Base-by-base conservation (phyloP, 1,140 invertebrate species). In the Drosophila kohkoa region DNA sequence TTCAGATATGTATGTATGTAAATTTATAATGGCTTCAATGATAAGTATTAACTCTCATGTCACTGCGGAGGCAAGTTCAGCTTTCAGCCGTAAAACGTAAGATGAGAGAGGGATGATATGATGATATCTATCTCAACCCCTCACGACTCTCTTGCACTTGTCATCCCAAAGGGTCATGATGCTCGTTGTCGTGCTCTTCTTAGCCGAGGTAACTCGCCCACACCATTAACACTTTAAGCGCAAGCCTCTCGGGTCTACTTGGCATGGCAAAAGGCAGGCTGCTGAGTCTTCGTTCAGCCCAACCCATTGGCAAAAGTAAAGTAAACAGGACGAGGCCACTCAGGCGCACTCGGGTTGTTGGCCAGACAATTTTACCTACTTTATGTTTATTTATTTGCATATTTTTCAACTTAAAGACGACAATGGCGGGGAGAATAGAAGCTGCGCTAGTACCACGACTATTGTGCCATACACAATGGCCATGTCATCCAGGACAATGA, bases 311-410 rank as follows among this genome's bases (percentile, higher is more conserved):
- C 20, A 52, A 38, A 60, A 15, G 48, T 59, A 51, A 58, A 57
- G 66, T 45, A 75, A 75, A 75, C 58, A 75, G 66, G 58, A 75
- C 68, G 67, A 55, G 55, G 62, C 68, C 69, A 76, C 69, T 76
- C 62, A 72, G 62, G 74, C 62, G 54, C 68, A 55, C 79, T 72
- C 73, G 83, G 83, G 83, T 87, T 87, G 81, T 87, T 87, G 83
- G 83, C 83, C 83, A 88, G 83, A 88, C 83, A 88, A 88, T 88
- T 88, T 88, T 88, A 88, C 83, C 83, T 88, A 88, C 83, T 88
- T 88, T 88, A 88, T 88, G 74, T 71, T 83, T 82, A 80, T 88
- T 88, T 88, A 88, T 88, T 88, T 88, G 83, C 83, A 88, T 88
- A 88, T 88, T 88, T 88, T 83, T 70, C 80, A 89, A 88, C 83